These are phyloP conservation scores for Drosophila baimaii DNA, from an alignment of 1,140 invertebrate species.

Conservation along the genomic window DNA sequence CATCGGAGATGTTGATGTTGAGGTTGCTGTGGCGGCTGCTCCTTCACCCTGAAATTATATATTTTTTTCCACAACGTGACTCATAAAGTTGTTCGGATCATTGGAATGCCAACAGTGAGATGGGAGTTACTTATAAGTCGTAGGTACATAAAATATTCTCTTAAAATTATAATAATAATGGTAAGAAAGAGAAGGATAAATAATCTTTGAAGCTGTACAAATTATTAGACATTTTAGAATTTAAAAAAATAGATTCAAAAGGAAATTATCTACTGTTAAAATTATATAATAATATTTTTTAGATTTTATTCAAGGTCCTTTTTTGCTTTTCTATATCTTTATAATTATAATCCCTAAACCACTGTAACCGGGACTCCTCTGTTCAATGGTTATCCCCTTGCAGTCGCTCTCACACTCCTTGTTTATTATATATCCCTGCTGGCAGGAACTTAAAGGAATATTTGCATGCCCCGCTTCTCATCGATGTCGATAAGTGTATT, in stretches of 20 bases:
- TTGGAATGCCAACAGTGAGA: slow-evolving; percentile 40
- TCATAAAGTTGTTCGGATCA: slow-evolving; percentile 65
- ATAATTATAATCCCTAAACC: slow-evolving; percentile 7
- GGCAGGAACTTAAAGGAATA: slow-evolving; percentile 70
- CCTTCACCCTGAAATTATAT: slow-evolving; percentile 29
- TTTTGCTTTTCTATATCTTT: not conserved
- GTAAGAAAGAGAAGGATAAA: no score
- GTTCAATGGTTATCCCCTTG: slow-evolving; percentile 35
- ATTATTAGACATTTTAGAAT: no score
- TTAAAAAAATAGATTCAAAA: no score
- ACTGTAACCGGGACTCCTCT: slow-evolving; percentile 34
- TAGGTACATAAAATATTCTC: no score
- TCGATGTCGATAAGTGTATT: slow-evolving; percentile 71
- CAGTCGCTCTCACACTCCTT: slow-evolving; percentile 52
- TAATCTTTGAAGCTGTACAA: no score
- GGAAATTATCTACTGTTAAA: not conserved
- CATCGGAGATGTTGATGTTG: slow-evolving; percentile 39
- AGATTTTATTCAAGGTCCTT: not conserved
- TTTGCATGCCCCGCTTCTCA: slow-evolving; percentile 75
- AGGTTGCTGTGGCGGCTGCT: slow-evolving; percentile 42
- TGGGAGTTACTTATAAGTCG: no score
- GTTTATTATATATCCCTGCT: slow-evolving; percentile 73
- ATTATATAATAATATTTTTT: not conserved
- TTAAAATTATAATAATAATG: no score
- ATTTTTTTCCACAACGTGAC: slow-evolving; percentile 37